Conservation (phyloP, 2,888 invertebrate species). For the Macaria notata region DNA sequence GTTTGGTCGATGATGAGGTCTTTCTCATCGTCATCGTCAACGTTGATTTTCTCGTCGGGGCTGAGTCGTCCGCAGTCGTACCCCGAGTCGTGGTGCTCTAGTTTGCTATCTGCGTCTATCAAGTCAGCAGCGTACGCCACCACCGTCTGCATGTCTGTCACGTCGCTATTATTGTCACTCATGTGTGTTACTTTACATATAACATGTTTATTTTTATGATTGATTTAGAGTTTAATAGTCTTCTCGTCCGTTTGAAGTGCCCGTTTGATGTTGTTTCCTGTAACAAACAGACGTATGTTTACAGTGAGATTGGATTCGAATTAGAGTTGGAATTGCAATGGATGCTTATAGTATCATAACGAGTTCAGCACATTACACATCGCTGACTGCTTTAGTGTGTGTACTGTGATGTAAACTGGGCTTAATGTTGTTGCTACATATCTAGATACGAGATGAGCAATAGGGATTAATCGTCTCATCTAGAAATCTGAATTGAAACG, state of each 20-base stretch:
- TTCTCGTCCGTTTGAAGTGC: constrained; percentile 37
- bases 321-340: constrained; percentile 20
- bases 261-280: constrained; percentile 38
- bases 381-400: too few relatives aligned
- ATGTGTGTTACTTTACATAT: constrained; percentile 64
- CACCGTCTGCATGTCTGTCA: constrained; percentile 69
- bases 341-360: background rate
- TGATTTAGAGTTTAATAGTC: constrained; percentile 69
- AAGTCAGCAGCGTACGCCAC: constrained; percentile 60
- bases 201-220: constrained; percentile 79
- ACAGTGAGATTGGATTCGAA: constrained; percentile 26
- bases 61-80: constrained; percentile 53
- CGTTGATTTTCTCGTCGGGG: constrained; percentile 60
- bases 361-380: background rate
- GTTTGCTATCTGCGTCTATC: constrained; percentile 49
- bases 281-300: constrained; percentile 35
- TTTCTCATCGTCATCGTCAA: constrained; percentile 55
- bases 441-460: too few relatives aligned
- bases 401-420: too few relatives aligned
- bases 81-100: constrained; percentile 49
- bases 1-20: constrained; percentile 56
- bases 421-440: too few relatives aligned
- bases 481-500: too few relatives aligned
- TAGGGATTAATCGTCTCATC: too few relatives aligned
- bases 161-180: constrained; percentile 53